Conservation (phyloP, 2,113 vertebrate genomes). For the Oxyruncus cristatus region DNA sequence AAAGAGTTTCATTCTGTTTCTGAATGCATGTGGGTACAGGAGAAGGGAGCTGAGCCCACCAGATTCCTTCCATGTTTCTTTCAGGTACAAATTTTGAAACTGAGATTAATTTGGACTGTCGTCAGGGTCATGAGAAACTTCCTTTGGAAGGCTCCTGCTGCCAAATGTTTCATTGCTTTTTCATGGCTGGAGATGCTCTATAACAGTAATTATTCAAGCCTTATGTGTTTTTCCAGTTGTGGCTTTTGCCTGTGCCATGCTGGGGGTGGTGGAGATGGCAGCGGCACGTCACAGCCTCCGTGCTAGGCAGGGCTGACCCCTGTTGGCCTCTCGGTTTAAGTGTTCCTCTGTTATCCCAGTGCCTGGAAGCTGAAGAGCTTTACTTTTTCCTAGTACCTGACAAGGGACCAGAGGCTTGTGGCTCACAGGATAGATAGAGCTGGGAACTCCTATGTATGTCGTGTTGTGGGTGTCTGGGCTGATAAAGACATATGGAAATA, state of each 20-base stretch:
- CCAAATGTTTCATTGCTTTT: not conserved
- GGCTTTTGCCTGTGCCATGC: not conserved
- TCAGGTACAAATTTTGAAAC: not conserved
- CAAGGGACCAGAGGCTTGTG: not conserved
- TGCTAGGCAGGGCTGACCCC: slow-evolving; percentile 24
- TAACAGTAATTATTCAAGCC: not conserved
- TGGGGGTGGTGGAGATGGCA: not conserved
- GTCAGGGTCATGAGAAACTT: not conserved
- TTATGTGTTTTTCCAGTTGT: not conserved
- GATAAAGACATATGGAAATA: not conserved
- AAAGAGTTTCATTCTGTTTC: not conserved
- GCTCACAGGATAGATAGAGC: not conserved
- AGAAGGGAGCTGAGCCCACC: not conserved
- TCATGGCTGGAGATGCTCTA: not conserved
- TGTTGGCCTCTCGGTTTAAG: not conserved
- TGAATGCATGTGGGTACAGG: not conserved
- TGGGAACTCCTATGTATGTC: not conserved
- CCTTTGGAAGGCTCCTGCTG: not conserved
- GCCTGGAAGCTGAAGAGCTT: not conserved
- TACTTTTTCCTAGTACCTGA: not conserved
- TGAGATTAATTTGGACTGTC: not conserved
- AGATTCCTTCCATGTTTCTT: not conserved
- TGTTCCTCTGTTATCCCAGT: not conserved
- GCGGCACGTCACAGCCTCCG: rapidly evolving
- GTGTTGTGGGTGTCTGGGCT: not conserved